Conservation (phyloP, 2,888 invertebrate species). For the Calliphora vomitoria region DNA sequence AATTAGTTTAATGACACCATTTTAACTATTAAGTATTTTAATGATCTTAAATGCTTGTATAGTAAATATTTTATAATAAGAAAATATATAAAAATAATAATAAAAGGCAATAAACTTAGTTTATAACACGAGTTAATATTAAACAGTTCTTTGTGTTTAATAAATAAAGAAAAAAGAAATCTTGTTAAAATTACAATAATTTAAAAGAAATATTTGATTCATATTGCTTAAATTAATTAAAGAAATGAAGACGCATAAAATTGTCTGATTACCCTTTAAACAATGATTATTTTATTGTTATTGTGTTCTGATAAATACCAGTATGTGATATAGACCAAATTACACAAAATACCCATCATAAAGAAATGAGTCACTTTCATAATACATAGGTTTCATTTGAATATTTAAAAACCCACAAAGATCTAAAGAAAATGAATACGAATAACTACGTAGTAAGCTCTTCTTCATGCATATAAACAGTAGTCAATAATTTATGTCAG, state of each 20-base stretch:
- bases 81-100: not conserved
- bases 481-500: slow-evolving; percentile 40
- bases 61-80: too few relatives aligned
- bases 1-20: not conserved
- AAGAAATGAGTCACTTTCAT: slow-evolving; percentile 32
- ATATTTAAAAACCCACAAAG: slow-evolving; percentile 28
- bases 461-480: slow-evolving; percentile 22
- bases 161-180: not conserved
- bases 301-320: not conserved
- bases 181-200: not conserved
- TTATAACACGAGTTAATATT: not conserved
- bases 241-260: not conserved
- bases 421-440: not conserved
- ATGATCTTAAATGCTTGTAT: not conserved
- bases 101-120: slow-evolving; percentile 12
- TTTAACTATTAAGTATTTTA: slow-evolving; percentile 1
- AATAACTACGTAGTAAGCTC: not conserved
- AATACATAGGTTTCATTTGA: slow-evolving; percentile 32
- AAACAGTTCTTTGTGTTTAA: not conserved
- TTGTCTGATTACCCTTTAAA: not conserved
- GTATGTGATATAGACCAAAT: not conserved
- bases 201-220: not conserved
- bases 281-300: not conserved
- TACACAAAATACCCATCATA: not conserved
- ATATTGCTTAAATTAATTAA: not conserved